Base-by-base conservation (phyloP, 2,113 vertebrate genomes). In the Neotragus moschatus region DNA sequence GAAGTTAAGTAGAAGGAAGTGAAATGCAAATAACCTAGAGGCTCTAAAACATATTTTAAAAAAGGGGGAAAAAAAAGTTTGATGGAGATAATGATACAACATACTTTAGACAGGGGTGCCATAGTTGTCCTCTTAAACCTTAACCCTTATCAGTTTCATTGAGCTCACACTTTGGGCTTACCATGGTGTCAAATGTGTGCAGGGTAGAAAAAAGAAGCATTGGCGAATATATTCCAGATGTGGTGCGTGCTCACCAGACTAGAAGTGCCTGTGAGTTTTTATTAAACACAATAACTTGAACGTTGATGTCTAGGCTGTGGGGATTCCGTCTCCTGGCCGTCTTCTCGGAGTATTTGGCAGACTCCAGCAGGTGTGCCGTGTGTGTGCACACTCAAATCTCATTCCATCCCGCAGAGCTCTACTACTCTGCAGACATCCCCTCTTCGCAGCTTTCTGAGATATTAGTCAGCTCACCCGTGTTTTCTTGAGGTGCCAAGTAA, bases 371-470 rank as follows among this genome's bases (percentile, higher is more conserved):
- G n/a, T 17, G 12, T 30, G 12, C 77, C 3, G 8, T 4, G 28
- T 26, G 21, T 6, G 28, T n/a, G 0, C 9, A 85, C 47, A 85
- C 23, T 88, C 53, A 19, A 16, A 23, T 79, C n/a, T n/a, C 2
- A 3, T 12, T 51, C 28, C 47, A 33, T 53, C 36, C 39, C 10
- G 0, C 17, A 19, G 16, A 7, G 7, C 21, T 33, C 8, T 39
- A 0, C 43, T 45, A 1, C 8, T 16, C 8, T 11, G 30, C 9
- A 70, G 43, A 19, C 3, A 25, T 55, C 21, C 23, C 7, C 4
- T 51, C 33, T 28, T 26, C 5, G 6, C 47, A 60, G 90, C 13
- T 66, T 66, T 43, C 30, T 28, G 47, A 61, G 56, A 26, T 36
- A 14, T 61, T 30, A 28, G 4, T 12, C 33, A 15, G 6, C 43